phyloP scores from a whole-genome alignment of 1,140 invertebrate genomes.

The Drosophila subobscura region DNA sequence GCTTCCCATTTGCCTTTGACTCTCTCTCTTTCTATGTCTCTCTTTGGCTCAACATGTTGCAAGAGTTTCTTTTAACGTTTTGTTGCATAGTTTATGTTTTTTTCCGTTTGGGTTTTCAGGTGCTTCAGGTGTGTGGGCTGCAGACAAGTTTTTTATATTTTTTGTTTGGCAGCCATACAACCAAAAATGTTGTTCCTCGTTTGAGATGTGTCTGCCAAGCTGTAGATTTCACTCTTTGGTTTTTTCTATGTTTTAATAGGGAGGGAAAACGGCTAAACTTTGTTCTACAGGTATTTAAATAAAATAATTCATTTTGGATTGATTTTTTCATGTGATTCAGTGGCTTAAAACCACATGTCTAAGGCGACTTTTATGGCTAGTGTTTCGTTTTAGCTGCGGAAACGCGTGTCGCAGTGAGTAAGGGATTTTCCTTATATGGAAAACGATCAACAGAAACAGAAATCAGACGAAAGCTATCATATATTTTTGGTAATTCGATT shows the following conservation, averaged over 20 bases:
- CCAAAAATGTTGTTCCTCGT: constrained; percentile 58
- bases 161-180: constrained; percentile 38
- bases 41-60: constrained; percentile 45
- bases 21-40: neutral
- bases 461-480: too few relatives aligned
- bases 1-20: constrained; percentile 39
- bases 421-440: too few relatives aligned
- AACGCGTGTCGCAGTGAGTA: too few relatives aligned
- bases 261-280: constrained; percentile 3
- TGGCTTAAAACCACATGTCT: too few relatives aligned
- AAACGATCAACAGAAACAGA: too few relatives aligned
- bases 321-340: too few relatives aligned
- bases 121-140: constrained; percentile 32
- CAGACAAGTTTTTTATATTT: constrained; percentile 51
- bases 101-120: neutral
- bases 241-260: too few relatives aligned
- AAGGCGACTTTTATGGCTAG: too few relatives aligned
- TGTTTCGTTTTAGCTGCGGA: too few relatives aligned
- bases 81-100: constrained; percentile 55
- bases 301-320: too few relatives aligned
- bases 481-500: too few relatives aligned
- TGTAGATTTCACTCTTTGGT: neutral
- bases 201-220: neutral
- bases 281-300: too few relatives aligned
- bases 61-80: constrained; percentile 40